Conservation (phyloP, 2,888 invertebrate genomes). For the Parelbella ahira region DNA sequence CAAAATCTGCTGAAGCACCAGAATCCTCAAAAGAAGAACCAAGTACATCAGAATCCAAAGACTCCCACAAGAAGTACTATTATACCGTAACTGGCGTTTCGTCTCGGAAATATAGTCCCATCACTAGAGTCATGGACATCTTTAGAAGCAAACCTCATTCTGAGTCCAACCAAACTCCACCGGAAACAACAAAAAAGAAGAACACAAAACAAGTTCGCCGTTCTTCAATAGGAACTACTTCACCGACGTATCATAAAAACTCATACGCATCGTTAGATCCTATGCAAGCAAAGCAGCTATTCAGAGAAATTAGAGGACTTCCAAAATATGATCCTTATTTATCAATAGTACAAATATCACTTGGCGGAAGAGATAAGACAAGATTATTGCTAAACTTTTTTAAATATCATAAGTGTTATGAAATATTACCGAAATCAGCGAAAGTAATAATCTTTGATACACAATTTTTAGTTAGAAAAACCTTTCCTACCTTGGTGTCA, state of each 20-base stretch:
- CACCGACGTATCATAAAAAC: constrained; percentile 74
- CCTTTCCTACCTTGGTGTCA: constrained; percentile 71
- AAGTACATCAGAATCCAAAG: constrained; percentile 53
- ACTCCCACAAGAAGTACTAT: constrained; percentile 73
- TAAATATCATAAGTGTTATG: constrained; percentile 75
- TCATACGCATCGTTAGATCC: constrained; percentile 73
- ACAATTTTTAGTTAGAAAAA: constrained; percentile 70
- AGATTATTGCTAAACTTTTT: constrained; percentile 71
- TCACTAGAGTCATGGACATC: constrained; percentile 74
- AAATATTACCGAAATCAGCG: constrained; percentile 73
- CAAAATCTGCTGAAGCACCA: constrained; percentile 57
- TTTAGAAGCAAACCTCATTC: constrained; percentile 65
- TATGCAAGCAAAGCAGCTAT: constrained; percentile 68
- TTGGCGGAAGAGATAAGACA: constrained; percentile 73
- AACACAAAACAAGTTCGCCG: constrained; percentile 58
- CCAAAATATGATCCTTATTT: constrained; percentile 75
- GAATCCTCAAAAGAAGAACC: constrained; percentile 56
- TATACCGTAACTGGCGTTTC: constrained; percentile 76
- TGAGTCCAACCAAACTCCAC: constrained; percentile 48
- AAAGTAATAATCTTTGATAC: constrained; percentile 77
- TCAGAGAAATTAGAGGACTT: constrained; percentile 71
- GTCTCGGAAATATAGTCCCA: constrained; percentile 71
- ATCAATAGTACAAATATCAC: constrained; percentile 74
- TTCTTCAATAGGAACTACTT: constrained; percentile 71
- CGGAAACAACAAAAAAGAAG: constrained; percentile 64